Evolutionary conservation across 1,140 invertebrate species (phyloP), one percentile per base, ranked within the genome.

Genomic region (Rhynchophorus ferrugineus): DNA sequence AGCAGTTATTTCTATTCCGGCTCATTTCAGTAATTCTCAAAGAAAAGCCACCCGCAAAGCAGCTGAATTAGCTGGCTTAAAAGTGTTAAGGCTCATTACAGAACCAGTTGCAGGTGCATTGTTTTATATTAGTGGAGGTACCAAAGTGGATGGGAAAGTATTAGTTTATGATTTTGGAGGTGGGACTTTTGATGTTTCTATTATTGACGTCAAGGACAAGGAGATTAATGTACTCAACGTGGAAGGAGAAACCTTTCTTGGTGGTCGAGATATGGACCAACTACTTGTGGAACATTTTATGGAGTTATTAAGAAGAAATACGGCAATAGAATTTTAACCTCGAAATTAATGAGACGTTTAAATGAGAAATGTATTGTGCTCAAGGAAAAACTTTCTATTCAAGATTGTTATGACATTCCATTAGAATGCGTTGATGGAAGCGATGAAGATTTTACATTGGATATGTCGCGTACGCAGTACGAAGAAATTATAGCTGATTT

Each of bases 141-240:
- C 42, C 0, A 20, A 21, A 13, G 29, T 7, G 3, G 61, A 67
- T 42, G 51, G 17, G 13, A 57, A 81, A 3, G 81, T 85, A 14
- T 33, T 56, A 20, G 47, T 57, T 11, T 60, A 81, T 62, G 83
- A 85, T 69, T 64, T 84, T 38, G 83, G 82, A 42, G 84, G 84
- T 67, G 85, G 85, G 56, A 87, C 85, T 51, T 87, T 87, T 65
- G 84, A 87, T 71, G 84, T 87, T 0, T 85, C 84, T 7, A 68
- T 87, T 3, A 71, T 88, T 3, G 84, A 82, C 21, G 86, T 85
- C 61, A 82, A 85, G 63, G 81, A 85, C 60, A 83, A 84, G 36
- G 80, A 84, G 1, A 44, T 60, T 88, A 3, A 78, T 71, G 87
- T 63, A 9, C 14, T 75, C 9, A 80, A 89, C 1, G 91, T 89